Evolutionary conservation across 2,888 invertebrate species (phyloP).

Genomic region (Pseudanteris insignis): DNA sequence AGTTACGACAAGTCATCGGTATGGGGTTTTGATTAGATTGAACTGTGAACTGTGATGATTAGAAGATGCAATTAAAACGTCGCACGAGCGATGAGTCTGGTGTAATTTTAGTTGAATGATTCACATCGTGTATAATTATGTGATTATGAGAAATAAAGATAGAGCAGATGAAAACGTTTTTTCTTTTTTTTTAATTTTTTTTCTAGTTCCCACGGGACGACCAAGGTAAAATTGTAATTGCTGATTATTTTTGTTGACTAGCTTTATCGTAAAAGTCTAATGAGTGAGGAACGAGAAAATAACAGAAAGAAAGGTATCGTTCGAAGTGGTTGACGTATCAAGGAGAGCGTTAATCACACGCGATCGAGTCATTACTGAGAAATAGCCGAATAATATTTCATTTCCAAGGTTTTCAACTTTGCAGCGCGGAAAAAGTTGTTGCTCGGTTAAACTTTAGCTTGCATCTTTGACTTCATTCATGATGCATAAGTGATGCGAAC

Average conservation of each 20-base stretch:
- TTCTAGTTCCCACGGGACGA: constrained; percentile 22
- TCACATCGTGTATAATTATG: too few species aligned
- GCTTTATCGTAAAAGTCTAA: constrained; percentile 36
- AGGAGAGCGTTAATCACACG: constrained; percentile 57
- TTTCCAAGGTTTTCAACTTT: constrained; percentile 41
- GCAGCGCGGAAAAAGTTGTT: constrained; percentile 32
- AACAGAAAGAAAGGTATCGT: constrained; percentile 37
- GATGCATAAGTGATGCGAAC: too few species aligned
- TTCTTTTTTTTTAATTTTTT: not conserved
- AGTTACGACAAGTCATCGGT: too few species aligned
- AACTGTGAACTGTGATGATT: too few species aligned
- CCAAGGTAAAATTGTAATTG: constrained; percentile 9
- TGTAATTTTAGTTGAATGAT: too few species aligned
- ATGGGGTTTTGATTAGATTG: too few species aligned
- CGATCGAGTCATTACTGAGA: constrained; percentile 59
- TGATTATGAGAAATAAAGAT: too few species aligned
- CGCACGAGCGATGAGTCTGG: too few species aligned
- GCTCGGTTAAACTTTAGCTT: not conserved
- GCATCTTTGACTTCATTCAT: constrained; percentile 25
- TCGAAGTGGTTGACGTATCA: constrained; percentile 48
- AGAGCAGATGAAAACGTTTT: too few species aligned
- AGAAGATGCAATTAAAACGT: too few species aligned
- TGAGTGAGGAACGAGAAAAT: constrained; percentile 37
- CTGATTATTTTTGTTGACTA: constrained; percentile 28
- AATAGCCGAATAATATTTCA: constrained; percentile 56